Conservation (phyloP, 1,140 invertebrate species). For the Drosophila paulistorum region DNA sequence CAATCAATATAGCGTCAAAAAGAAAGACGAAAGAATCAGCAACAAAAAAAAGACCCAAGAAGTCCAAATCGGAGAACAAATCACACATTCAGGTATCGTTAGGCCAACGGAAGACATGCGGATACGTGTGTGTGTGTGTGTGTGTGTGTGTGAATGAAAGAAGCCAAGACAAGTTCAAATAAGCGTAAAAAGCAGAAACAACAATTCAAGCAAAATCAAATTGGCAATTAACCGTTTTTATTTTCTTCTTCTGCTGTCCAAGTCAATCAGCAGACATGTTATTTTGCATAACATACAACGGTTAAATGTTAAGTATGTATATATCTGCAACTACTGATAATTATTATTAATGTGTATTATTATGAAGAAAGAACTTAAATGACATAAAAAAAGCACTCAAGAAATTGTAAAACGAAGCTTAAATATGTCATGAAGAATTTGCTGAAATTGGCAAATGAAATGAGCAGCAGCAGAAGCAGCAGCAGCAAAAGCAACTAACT, state of each 20-base stretch:
- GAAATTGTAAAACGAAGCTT: conserved; percentile 52
- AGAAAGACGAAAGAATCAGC: conserved; percentile 37
- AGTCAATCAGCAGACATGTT: conserved; percentile 33
- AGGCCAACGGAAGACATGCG: conserved; percentile 26
- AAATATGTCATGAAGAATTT: conserved; percentile 66
- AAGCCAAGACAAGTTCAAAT: conserved; percentile 35
- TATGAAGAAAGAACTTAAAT: conserved; percentile 17
- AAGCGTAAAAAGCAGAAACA: conserved; percentile 35
- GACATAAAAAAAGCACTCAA: conserved; percentile 13
- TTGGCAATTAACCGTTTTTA: conserved; percentile 44
- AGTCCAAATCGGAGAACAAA: not conserved
- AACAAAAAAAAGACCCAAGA: conserved; percentile 14
- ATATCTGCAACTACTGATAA: conserved; percentile 25
- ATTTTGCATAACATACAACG: conserved; percentile 45
- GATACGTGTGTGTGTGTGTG: conserved; percentile 26
- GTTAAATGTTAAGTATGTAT: conserved; percentile 16
- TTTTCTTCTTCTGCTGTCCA: not conserved
- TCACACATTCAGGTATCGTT: not conserved
- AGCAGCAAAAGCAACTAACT: conserved; percentile 18
- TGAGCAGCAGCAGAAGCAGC: conserved; percentile 20
- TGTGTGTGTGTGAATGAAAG: conserved; percentile 22
- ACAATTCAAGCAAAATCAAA: conserved; percentile 20
- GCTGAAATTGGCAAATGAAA: conserved; percentile 65
- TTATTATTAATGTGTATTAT: conserved; percentile 12
- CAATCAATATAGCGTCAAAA: conserved; percentile 58